Evolutionary conservation across 2,113 vertebrate species (phyloP).

Genomic region (Indri indri): DNA sequence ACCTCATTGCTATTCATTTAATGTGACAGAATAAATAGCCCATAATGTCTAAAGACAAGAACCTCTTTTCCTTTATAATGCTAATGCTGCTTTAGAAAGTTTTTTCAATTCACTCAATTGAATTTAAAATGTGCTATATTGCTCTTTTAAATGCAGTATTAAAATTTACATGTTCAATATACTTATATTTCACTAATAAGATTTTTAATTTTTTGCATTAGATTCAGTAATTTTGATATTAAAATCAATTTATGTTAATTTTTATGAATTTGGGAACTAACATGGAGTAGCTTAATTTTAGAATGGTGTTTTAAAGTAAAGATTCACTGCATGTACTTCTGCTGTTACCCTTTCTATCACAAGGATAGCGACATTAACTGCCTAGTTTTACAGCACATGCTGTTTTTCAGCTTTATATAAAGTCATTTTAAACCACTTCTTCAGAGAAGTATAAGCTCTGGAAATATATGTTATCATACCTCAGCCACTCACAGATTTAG

Average conservation of each 20-base stretch:
- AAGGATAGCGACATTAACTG: background rate
- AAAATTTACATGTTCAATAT: background rate
- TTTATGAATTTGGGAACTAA: background rate
- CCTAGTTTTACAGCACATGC: background rate
- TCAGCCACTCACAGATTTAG: background rate
- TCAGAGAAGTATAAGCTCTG: constrained; percentile 1
- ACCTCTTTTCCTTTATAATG: background rate
- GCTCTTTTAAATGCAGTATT: background rate
- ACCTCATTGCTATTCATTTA: background rate
- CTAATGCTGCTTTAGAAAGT: background rate
- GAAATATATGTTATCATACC: background rate
- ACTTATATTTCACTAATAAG: background rate
- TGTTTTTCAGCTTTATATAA: background rate
- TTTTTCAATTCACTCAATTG: background rate
- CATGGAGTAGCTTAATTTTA: background rate
- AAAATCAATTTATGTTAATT: background rate
- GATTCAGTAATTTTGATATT: background rate
- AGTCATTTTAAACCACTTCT: background rate
- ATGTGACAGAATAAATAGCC: background rate
- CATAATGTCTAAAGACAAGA: background rate
- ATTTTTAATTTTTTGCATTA: background rate
- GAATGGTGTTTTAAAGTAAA: background rate
- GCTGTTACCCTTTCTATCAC: background rate
- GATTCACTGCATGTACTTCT: background rate
- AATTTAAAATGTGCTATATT: background rate